Base-by-base conservation (phyloP, 2,797 vertebrate species). In the Anabas testudineus region DNA sequence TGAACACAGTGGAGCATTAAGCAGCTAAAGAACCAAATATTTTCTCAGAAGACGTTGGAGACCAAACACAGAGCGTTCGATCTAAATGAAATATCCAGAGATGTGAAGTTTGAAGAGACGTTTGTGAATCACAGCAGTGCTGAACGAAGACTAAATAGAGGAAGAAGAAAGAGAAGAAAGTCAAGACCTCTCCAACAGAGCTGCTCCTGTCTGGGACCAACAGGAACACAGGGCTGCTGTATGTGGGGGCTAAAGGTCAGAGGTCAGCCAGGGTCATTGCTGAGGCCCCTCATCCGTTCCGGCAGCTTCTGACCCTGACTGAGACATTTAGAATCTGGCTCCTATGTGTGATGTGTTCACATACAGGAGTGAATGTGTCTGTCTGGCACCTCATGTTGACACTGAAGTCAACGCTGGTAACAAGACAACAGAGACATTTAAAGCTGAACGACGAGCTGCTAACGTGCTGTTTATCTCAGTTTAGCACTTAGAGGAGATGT, bases 261-360 rank as follows among this genome's bases (percentile, higher is more conserved):
- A 71, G 83, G 86, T 88, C 87, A 70, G 48, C 34, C 14, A 1
- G 7, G 73, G 81, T 65, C 81, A 37, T 15, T 71, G 80, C 80
- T 76, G 81, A 85, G 24, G 76, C 48, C 70, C 71, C 80, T 84
- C 83, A 61, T 80, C 67, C 28, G 39, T 75, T 49, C 64, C 0
- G 16, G 22, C 42, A 57, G 63, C 80, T 81, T 62, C 51, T 87
- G 82, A 90, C 91, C 84, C 74, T 43, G 71, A 81, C 82, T 71
- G 51, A 76, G 76, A 86, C 54, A 0, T 58, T 80, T 62, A 89
- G 86, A 91, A 91, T 91, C 77, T 91, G 80, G 71, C 73, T 81
- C 71, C 83, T 80, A 80, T 73, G 85, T 86, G 90, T 83, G 87
- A 91, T 83, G 72, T 85, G 78, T 88, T 87, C 86, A 41, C 88